Evolutionary conservation across 2,113 vertebrate species (phyloP).

Genomic region (Empidonax traillii): DNA sequence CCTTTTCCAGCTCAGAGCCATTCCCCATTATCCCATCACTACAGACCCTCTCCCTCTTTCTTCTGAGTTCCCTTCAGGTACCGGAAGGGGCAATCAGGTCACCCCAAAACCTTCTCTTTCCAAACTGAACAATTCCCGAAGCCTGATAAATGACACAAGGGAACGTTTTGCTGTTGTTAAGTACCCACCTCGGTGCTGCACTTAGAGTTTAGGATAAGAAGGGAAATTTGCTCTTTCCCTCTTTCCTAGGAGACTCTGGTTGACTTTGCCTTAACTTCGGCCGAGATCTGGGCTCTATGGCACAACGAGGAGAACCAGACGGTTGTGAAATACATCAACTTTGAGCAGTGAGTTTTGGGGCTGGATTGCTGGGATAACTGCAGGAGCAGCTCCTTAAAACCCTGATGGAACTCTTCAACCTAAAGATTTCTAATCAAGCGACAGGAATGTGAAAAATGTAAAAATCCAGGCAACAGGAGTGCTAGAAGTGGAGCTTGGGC

Average conservation of each 20-base stretch:
- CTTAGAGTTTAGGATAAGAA: not conserved
- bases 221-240: not conserved
- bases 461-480: not conserved
- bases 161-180: not conserved
- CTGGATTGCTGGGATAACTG: not conserved
- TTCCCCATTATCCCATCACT: not conserved
- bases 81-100: not conserved
- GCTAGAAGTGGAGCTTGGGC: not conserved
- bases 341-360: slow-evolving; percentile 84
- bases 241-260: slow-evolving; percentile 84
- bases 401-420: not conserved
- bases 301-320: slow-evolving; percentile 88
- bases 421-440: not conserved
- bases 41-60: not conserved
- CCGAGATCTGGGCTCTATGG: slow-evolving; percentile 94
- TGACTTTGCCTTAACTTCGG: slow-evolving; percentile 88
- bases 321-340: slow-evolving; percentile 91
- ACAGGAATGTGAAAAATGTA: not conserved
- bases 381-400: not conserved
- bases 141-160: fast-evolving
- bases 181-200: not conserved
- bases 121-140: not conserved
- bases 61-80: not conserved
- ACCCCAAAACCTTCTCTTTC: not conserved
- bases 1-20: not conserved